Conservation (phyloP, 2,797 vertebrate species). For the Sandelia bainsii region DNA sequence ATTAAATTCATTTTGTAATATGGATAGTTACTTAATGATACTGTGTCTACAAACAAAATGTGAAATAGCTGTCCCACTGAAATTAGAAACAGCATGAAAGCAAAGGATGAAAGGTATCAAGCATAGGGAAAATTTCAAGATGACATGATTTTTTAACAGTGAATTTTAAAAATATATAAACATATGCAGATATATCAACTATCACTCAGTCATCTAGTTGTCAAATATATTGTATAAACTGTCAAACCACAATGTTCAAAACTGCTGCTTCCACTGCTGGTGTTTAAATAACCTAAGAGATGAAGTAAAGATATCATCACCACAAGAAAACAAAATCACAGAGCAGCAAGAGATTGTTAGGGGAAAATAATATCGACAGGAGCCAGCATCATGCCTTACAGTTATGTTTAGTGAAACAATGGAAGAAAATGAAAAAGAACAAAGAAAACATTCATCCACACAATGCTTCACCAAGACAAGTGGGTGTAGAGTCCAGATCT, state of each 20-base stretch:
- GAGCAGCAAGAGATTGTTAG: conserved; percentile 12
- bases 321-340: conserved; percentile 20
- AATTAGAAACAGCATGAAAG: not conserved
- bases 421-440: conserved; percentile 30
- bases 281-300: conserved; percentile 7
- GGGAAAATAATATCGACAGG: conserved; percentile 26
- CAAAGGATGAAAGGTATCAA: not conserved
- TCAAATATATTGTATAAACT: not conserved
- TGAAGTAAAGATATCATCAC: conserved; percentile 4
- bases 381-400: conserved; percentile 1
- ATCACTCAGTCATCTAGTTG: conserved; percentile 1
- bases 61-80: not conserved
- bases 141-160: not conserved
- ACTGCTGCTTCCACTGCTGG: conserved; percentile 12
- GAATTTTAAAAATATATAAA: not conserved
- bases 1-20: not conserved
- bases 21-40: not conserved
- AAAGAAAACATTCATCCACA: conserved; percentile 35
- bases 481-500: conserved; percentile 5
- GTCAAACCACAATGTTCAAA: conserved; percentile 3
- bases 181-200: not conserved
- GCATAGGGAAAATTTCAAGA: not conserved
- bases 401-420: conserved; percentile 36
- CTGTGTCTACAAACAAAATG: not conserved
- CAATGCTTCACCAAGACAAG: conserved; percentile 28